A percentile compares a stretch with the other conserved stretches of the same genome.
Evolutionary conservation across 1,140 invertebrate species (phyloP).

Genomic region (Aphis gossypii): DNA sequence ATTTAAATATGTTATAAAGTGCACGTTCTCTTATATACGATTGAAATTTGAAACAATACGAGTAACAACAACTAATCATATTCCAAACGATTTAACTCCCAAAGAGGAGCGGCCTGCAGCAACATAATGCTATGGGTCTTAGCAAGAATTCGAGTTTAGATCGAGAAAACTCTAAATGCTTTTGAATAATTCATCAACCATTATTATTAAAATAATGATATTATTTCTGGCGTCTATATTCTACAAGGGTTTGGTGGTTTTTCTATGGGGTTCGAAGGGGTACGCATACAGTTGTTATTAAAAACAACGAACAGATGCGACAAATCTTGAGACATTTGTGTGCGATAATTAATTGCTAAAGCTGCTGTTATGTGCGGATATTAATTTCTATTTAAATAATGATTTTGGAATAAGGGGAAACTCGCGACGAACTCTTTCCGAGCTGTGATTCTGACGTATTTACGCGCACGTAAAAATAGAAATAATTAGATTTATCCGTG

Average conservation of each 20-base stretch:
- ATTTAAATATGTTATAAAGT: background rate
- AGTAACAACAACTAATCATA: constrained; percentile 15
- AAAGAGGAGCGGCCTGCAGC: background rate
- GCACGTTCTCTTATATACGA: background rate
- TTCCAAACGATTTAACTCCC: background rate
- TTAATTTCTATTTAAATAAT: constrained; percentile 44
- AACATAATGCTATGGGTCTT: background rate
- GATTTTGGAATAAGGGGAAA: constrained; percentile 10
- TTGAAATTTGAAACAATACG: constrained; percentile 3
- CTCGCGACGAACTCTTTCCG: background rate
- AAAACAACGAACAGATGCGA: constrained; percentile 42
- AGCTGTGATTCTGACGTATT: background rate
- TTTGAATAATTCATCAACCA: constrained; percentile 40
- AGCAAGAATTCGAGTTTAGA: background rate
- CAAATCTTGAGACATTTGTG: constrained; percentile 20
- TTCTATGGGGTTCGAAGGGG: background rate
- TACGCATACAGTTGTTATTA: constrained; percentile 36
- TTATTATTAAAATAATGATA: constrained; percentile 21
- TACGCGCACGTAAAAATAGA: constrained; percentile 15
- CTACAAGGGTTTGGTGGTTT: constrained; percentile 12
- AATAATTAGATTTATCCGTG: constrained; percentile 35
- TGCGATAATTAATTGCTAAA: constrained; percentile 42
- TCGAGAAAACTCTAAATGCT: background rate
- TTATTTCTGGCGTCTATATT: background rate
- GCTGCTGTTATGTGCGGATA: background rate